A percentile compares a stretch with the other conserved stretches of the same genome.
Evolutionary conservation across 2,113 vertebrate species (phyloP).

Genomic region (Scortum barcoo): DNA sequence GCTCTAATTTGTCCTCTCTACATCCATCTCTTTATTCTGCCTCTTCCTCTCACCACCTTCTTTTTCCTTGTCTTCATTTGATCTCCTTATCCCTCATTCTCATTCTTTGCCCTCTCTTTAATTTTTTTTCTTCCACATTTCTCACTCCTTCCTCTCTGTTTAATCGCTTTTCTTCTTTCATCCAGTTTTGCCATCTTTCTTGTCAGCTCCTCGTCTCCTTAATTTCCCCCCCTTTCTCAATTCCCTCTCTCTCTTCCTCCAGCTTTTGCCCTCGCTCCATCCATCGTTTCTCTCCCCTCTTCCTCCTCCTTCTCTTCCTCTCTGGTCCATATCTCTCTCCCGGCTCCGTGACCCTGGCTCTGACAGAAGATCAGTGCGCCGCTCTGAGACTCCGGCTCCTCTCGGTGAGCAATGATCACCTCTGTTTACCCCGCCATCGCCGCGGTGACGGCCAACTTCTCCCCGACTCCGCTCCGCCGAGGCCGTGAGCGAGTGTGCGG

Average conservation of each 20-base stretch:
- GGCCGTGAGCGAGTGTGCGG: slow-evolving; percentile 59
- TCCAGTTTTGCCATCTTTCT: neutral
- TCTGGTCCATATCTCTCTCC: slow-evolving; percentile 24
- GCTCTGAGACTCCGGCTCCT: slow-evolving; percentile 2
- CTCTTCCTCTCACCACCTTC: neutral
- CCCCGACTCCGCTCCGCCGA: neutral
- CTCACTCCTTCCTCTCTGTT: neutral
- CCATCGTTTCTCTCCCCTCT: slow-evolving; percentile 1
- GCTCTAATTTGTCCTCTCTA: slow-evolving; percentile 17
- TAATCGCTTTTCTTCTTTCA: neutral
- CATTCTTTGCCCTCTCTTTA: neutral
- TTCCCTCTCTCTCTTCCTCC: neutral
- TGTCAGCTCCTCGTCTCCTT: slow-evolving; percentile 12
- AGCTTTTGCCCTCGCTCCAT: neutral
- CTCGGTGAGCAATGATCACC: slow-evolving; percentile 67
- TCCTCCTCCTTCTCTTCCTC: slow-evolving; percentile 9
- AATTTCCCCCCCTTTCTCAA: neutral
- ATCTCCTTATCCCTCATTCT: neutral
- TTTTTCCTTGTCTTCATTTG: neutral
- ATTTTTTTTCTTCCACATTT: neutral
- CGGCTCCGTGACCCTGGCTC: slow-evolving; percentile 48
- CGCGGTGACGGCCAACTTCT: slow-evolving; percentile 20
- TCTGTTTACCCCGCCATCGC: slow-evolving; percentile 41
- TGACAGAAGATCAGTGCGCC: slow-evolving; percentile 66
- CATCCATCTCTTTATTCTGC: neutral